Evolutionary conservation across 2,113 vertebrate genomes (phyloP), one percentile per base, ranked within the genome.

Genomic region (Serilophus lunatus): DNA sequence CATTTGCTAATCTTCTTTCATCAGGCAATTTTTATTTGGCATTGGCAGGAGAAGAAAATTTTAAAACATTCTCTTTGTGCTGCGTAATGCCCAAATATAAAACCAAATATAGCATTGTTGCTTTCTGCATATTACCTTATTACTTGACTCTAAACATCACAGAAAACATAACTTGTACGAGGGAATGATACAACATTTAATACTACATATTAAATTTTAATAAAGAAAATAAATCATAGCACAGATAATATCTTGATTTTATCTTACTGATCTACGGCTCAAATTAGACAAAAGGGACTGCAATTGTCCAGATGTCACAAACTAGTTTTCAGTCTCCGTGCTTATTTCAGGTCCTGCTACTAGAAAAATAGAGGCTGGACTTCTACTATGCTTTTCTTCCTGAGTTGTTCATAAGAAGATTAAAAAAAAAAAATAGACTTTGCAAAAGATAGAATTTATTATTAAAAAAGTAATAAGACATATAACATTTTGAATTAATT

Each of bases 1-100:
- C 91, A 96, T 95, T 95, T 95, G 94, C 53, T 96, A 95, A 90
- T 89, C 91, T 96, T 97, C 95, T 94, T 93, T 97, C 90, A 96
- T 95, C 92, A 94, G 63, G 69, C 87, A 80, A 72, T 95, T 97
- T 97, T 95, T 95, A 90, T 87, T 86, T 96, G 88, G 77, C 80
- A 95, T 59, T 89, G 82, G 76, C 63, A 81, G 17, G 33, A 77
- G 74, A 91, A 95, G 31, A 54, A 90, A 82, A 93, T 82, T 82
- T 75, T 89, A 70, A 92, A 94, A 71, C 68, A 86, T 83, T 95
- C 85, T 83, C 78, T 90, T 82, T 92, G 82, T 44, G 20, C 92
- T 95, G 72, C 0, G 0, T 53, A 95, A 96, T 92, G 92, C 20
- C 29, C 57, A 93, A 92, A 88, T 80, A 90, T 16, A 92, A 94